These are phyloP conservation scores for Neoniphon sammara DNA, from an alignment of 2,797 vertebrate species.

Conservation along the genomic window DNA sequence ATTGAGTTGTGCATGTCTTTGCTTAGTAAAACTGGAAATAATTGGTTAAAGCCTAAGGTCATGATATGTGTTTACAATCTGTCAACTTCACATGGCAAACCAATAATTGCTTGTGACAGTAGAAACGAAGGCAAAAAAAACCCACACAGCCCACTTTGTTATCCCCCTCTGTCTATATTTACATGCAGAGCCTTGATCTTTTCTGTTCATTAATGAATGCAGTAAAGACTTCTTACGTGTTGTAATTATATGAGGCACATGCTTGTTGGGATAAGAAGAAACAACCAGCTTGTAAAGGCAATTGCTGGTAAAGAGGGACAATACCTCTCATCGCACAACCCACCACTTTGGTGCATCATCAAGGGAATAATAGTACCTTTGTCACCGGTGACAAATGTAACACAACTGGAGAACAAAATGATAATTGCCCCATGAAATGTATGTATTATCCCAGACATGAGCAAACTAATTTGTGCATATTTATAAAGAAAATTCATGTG, in stretches of 20 bases:
- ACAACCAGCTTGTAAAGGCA: constrained; percentile 30
- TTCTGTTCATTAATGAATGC: constrained; percentile 40
- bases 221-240: constrained; percentile 11
- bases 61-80: constrained; percentile 31
- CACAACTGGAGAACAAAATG: constrained; percentile 41
- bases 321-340: constrained; percentile 39
- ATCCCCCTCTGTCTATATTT: constrained; percentile 1
- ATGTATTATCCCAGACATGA: constrained; percentile 5
- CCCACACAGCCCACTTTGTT: background rate
- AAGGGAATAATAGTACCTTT: constrained; percentile 49
- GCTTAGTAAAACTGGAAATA: constrained; percentile 33
- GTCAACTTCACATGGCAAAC: constrained; percentile 20
- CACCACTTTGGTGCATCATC: constrained; percentile 32
- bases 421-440: constrained; percentile 42
- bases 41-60: constrained; percentile 35
- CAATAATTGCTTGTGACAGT: constrained; percentile 26
- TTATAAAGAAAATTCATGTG: constrained; percentile 9
- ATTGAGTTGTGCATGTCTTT: constrained; percentile 29
- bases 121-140: background rate
- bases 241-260: constrained; percentile 35
- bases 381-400: constrained; percentile 23
- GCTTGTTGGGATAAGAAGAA: constrained; percentile 21
- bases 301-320: constrained; percentile 32
- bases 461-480: constrained; percentile 23
- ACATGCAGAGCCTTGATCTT: constrained; percentile 8